phyloP scores from a whole-genome alignment of 2,113 vertebrate genomes.

The Meles meles region DNA sequence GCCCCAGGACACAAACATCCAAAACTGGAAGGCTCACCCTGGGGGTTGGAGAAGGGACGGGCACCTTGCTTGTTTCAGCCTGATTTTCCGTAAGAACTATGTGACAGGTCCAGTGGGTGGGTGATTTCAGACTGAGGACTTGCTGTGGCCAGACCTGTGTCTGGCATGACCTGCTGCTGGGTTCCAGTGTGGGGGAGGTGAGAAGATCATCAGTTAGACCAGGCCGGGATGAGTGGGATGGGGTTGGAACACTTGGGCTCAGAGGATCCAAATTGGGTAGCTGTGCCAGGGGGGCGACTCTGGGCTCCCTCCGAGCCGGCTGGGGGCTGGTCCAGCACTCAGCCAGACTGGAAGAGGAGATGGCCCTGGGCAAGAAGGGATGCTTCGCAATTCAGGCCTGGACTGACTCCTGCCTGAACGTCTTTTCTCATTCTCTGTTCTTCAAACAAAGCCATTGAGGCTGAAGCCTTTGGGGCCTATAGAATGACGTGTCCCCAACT shows the following conservation, averaged over 20 bases:
- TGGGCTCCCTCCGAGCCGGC: not conserved
- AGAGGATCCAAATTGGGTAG: not conserved
- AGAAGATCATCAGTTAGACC: not conserved
- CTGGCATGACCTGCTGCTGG: not conserved
- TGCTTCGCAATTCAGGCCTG: not conserved
- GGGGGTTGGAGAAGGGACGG: not conserved
- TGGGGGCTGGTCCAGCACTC: not conserved
- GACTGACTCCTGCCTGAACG: not conserved
- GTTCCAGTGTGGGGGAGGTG: not conserved
- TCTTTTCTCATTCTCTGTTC: not conserved
- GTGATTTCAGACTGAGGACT: not conserved
- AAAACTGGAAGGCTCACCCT: not conserved
- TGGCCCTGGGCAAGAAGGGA: not conserved
- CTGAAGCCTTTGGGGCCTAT: not conserved
- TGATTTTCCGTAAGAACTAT: not conserved
- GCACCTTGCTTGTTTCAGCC: not conserved
- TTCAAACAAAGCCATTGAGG: not conserved
- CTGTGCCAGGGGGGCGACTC: not conserved
- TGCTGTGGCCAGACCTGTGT: not conserved
- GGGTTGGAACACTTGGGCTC: not conserved
- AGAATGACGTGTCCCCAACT: not conserved
- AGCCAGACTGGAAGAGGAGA: too few species aligned
- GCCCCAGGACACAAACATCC: not conserved
- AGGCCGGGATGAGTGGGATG: accelerated
- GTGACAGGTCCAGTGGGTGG: not conserved